phyloP scores from a whole-genome alignment of 2,113 vertebrate species.

The Octodon degus region DNA sequence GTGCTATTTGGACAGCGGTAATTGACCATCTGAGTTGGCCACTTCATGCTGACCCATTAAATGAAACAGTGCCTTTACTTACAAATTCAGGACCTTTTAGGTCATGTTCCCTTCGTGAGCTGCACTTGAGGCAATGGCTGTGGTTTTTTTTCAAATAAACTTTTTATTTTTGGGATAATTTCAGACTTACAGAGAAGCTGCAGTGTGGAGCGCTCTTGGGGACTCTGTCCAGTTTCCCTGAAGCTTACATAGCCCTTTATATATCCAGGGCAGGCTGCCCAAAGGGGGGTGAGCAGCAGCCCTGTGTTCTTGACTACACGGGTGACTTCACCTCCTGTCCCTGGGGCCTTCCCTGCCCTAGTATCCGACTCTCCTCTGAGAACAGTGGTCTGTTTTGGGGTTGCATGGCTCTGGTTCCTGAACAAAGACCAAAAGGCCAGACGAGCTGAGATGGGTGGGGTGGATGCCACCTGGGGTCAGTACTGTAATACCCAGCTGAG shows the following conservation, averaged over 20 bases:
- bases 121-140: background rate
- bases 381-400: rapidly evolving
- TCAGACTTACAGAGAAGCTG: background rate
- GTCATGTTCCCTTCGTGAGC: rapidly evolving
- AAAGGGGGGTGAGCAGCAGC: rapidly evolving
- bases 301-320: rapidly evolving
- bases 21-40: rapidly evolving
- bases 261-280: rapidly evolving
- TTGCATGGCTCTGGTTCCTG: background rate
- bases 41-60: background rate
- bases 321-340: background rate
- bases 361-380: rapidly evolving
- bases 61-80: background rate
- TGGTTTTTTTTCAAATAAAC: background rate
- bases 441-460: rapidly evolving
- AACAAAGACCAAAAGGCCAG: background rate
- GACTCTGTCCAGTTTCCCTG: rapidly evolving
- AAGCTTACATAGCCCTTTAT: too few species aligned
- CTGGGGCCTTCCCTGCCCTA: too few species aligned
- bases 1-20: too few species aligned
- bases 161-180: background rate
- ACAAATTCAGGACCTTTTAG: too few species aligned
- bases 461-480: too few species aligned
- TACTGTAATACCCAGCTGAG: too few species aligned
- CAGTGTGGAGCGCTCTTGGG: rapidly evolving